Evolutionary conservation across 1,140 invertebrate genomes (phyloP).

Genomic region (Caenorhabditis inopinata): DNA sequence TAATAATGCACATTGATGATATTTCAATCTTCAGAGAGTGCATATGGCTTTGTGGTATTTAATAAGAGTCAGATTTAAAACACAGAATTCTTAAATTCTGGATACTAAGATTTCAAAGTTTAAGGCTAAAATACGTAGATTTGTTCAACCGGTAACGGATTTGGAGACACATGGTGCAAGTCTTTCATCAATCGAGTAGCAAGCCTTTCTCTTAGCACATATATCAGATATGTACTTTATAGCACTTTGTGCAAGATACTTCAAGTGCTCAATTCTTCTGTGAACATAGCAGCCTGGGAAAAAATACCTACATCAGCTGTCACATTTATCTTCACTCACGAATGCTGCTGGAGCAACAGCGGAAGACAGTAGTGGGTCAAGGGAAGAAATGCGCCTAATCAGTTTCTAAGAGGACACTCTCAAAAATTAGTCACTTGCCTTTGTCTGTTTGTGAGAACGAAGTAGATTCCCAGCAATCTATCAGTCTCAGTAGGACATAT

Average conservation of each 20-base stretch:
- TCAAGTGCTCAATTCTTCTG: neutral
- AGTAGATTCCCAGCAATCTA: neutral
- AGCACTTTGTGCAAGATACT: neutral
- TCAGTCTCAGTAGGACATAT: neutral
- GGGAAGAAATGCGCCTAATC: neutral
- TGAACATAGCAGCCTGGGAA: neutral
- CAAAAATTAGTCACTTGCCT: neutral
- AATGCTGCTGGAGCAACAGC: neutral
- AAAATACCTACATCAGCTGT: neutral
- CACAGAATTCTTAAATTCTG: too few relatives aligned
- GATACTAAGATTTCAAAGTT: too few relatives aligned
- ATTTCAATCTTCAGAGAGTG: too few relatives aligned
- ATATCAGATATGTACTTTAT: slow-evolving; percentile 1
- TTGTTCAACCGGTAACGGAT: too few relatives aligned
- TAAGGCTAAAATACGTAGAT: too few relatives aligned
- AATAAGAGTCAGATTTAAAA: too few relatives aligned
- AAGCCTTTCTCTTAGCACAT: neutral
- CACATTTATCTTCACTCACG: neutral
- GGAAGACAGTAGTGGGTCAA: neutral
- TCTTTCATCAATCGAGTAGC: too few relatives aligned
- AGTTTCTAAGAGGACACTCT: neutral
- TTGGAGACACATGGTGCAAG: too few relatives aligned
- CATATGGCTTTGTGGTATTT: too few relatives aligned
- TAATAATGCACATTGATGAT: neutral
- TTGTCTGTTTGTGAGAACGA: neutral